These are phyloP conservation scores for Drosophila quinaria DNA, from an alignment of 2,888 invertebrate species.

Conservation along the genomic window DNA sequence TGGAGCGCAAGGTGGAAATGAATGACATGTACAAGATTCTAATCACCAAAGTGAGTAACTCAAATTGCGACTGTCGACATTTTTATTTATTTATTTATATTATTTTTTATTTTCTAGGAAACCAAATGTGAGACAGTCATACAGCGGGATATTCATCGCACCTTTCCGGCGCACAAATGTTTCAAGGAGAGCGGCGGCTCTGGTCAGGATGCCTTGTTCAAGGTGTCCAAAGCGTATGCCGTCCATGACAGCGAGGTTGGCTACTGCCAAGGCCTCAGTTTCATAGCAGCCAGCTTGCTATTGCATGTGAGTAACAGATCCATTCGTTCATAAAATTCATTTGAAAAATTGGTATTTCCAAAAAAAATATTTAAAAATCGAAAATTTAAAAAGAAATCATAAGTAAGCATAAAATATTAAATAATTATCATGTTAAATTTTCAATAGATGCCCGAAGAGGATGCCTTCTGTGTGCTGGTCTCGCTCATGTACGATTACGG, in stretches of 20 bases:
- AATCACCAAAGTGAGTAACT: conserved; percentile 92
- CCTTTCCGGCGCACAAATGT: conserved; percentile 99
- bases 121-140: conserved; percentile 98
- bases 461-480: conserved; percentile 98
- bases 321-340: too few species aligned
- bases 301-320: conserved; percentile 91
- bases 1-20: conserved; percentile 93
- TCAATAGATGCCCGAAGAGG: conserved; percentile 98
- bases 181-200: conserved; percentile 97
- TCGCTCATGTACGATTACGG: conserved; percentile 99
- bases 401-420: too few species aligned
- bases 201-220: conserved; percentile 98
- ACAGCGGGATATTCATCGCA: conserved; percentile 97
- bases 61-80: background rate
- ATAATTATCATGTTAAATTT: too few species aligned
- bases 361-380: too few species aligned
- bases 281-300: conserved; percentile 97
- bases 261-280: conserved; percentile 99
- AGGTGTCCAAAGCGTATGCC: conserved; percentile 98
- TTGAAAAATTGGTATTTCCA: too few species aligned
- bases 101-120: conserved; percentile 89
- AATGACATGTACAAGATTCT: conserved; percentile 97
- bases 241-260: conserved; percentile 99
- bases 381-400: too few species aligned
- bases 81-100: too few species aligned